Evolutionary conservation across 2,888 invertebrate species (phyloP).

Genomic region (Napeogenes inachia): DNA sequence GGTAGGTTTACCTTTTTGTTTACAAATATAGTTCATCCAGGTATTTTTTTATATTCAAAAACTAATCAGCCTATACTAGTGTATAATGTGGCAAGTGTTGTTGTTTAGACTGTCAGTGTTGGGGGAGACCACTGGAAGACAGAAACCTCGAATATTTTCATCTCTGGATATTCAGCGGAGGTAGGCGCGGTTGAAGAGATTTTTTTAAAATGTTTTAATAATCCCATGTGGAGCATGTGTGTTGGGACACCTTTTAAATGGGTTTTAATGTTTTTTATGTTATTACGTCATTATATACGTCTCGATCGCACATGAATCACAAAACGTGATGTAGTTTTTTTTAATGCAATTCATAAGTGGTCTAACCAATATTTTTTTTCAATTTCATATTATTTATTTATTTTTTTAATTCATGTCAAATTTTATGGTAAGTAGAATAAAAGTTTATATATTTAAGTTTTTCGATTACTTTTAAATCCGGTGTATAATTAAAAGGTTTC

Average conservation of each 20-base stretch:
- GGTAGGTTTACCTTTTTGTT: conserved; percentile 1
- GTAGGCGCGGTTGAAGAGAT: conserved; percentile 40
- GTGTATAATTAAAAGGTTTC: neutral
- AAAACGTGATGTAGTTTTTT: neutral
- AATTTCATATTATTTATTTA: conserved; percentile 5
- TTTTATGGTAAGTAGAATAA: neutral
- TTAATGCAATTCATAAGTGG: neutral
- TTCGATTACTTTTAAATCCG: neutral
- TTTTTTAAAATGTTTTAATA: conserved; percentile 7
- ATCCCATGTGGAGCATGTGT: neutral
- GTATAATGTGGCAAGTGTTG: conserved; percentile 43
- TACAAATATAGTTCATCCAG: neutral
- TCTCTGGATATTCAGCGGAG: conserved; percentile 73
- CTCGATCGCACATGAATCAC: conserved; percentile 1
- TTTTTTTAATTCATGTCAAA: conserved; percentile 5
- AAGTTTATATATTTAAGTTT: neutral
- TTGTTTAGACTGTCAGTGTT: conserved; percentile 68
- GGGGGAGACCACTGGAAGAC: conserved; percentile 66
- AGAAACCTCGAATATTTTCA: conserved; percentile 74
- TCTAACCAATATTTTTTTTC: neutral
- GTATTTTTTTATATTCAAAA: too few relatives aligned
- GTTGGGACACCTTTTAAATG: neutral
- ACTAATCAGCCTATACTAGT: conserved; percentile 3
- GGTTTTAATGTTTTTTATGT: neutral
- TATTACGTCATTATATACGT: neutral